Base-by-base conservation (phyloP, 2,113 vertebrate species). In the Eurypyga helias region DNA sequence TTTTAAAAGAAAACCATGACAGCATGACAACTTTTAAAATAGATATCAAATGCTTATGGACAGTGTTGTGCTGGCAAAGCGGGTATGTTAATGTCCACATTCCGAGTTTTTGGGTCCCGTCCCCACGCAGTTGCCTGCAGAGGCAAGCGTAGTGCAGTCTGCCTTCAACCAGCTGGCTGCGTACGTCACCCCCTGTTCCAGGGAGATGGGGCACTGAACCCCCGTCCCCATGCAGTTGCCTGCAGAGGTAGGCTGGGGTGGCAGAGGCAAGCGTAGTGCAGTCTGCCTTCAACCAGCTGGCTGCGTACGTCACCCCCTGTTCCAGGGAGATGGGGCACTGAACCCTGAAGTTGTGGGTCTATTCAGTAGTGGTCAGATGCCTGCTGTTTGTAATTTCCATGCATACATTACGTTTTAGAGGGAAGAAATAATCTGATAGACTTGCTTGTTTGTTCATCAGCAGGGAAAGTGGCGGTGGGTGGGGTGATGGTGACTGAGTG, bases 181-280 rank as follows among this genome's bases (percentile, higher is more conserved):
- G 2, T 36, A 5, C 5, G 0, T 73, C 0, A 2, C 31, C 43
- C 10, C 34, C 28, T 48, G 21, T 24, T 55, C 41, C 1, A 7
- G 49, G 66, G 46, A 64, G 71, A 45, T 0, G 1, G n/a, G 46
- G 43, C 31, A 13, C 9, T 58, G 70, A 90, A 19, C 17, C 13
- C 67, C n/a, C n/a, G n/a, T n/a, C n/a, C n/a, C n/a, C n/a, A n/a
- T n/a, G n/a, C n/a, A n/a, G n/a, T n/a, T n/a, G n/a, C n/a, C n/a
- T 41, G 2, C 28, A 28, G 78, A 43, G 34, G 14, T n/a, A 26
- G 72, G 41, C 33, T 26, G 36, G 19, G 0, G 5, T 54, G 60
- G 51, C 54, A 70, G 45, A 75, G 23, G n/a, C 34, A 25, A 25
- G 61, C 0, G 0, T 49, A 33, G 61, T 26, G 17, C 45, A 29